Conservation (phyloP, 37 sponge, comb jelly and placozoan species). For the Crambe crambe region DNA sequence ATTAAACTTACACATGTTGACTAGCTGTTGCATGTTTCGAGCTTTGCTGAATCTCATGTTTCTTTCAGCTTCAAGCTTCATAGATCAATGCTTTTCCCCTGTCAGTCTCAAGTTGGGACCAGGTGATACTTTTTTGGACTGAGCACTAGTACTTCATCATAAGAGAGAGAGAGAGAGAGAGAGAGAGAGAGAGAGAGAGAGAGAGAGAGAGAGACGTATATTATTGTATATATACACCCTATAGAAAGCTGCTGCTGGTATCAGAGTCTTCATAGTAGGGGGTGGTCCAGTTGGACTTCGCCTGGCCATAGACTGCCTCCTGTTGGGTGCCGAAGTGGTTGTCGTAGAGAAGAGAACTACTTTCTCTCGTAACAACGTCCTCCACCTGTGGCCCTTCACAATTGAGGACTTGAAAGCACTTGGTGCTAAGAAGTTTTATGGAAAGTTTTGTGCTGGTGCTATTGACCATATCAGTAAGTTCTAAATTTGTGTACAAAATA, state of each 20-base stretch:
- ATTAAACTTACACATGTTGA: too few relatives aligned
- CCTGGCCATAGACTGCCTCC: slow-evolving; percentile 73
- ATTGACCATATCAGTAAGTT: slow-evolving; percentile 91
- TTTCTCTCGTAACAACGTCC: slow-evolving; percentile 90
- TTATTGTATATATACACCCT: too few relatives aligned
- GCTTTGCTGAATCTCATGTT: too few relatives aligned
- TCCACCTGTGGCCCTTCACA: slow-evolving; percentile 94
- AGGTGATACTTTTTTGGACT: too few relatives aligned
- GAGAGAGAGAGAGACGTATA: neutral
- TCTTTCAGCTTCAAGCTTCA: too few relatives aligned
- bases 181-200: neutral
- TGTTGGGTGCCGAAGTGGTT: slow-evolving; percentile 77
- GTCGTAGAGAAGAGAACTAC: slow-evolving; percentile 81
- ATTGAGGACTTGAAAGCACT: slow-evolving; percentile 80
- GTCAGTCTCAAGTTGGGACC: too few relatives aligned
- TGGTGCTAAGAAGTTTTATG: slow-evolving; percentile 93
- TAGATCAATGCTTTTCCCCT: too few relatives aligned
- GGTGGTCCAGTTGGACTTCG: slow-evolving; percentile 86
- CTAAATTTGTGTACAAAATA: too few relatives aligned
- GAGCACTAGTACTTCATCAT: too few relatives aligned
- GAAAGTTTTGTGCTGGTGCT: slow-evolving; percentile 89
- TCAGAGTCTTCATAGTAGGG: slow-evolving; percentile 57
- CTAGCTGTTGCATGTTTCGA: too few relatives aligned
- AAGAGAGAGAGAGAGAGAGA: neutral
- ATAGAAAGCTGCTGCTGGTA: slow-evolving; percentile 40